Percentiles rank a stretch among this genome's conserved stretches.
Evolutionary conservation across 2,113 vertebrate species (phyloP).

Genomic region (Peucedramus taeniatus): DNA sequence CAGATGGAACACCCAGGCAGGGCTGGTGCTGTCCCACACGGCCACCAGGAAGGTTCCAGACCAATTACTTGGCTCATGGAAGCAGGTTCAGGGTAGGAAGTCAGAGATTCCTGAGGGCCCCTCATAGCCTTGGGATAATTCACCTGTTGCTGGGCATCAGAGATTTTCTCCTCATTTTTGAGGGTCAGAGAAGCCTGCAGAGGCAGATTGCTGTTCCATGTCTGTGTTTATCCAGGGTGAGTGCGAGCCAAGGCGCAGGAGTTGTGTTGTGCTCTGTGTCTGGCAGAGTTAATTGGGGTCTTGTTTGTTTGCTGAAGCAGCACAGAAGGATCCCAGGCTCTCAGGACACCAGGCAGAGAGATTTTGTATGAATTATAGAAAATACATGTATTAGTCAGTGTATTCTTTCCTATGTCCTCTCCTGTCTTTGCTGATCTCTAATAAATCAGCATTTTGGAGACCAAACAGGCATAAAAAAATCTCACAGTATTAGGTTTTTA

Average conservation of each 20-base stretch:
- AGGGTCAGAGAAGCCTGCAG: not conserved
- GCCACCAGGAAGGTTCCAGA: not conserved
- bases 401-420: not conserved
- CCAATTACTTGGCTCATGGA: not conserved
- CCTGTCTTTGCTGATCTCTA: not conserved
- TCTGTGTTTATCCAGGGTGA: not conserved
- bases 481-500: not conserved
- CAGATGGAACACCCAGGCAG: not conserved
- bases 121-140: not conserved
- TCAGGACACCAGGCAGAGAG: not conserved
- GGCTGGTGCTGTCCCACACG: not conserved
- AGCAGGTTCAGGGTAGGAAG: not conserved
- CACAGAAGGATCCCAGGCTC: not conserved
- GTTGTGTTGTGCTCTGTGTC: not conserved
- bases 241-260: not conserved
- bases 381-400: not conserved
- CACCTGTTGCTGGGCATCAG: not conserved
- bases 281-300: not conserved
- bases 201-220: not conserved
- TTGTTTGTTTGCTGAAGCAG: not conserved
- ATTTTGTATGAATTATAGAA: not conserved
- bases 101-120: fast-evolving
- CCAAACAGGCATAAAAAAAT: not conserved
- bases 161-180: not conserved
- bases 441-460: not conserved